Conservation (phyloP, 2,113 vertebrate species). For the Bathybates hornii region DNA sequence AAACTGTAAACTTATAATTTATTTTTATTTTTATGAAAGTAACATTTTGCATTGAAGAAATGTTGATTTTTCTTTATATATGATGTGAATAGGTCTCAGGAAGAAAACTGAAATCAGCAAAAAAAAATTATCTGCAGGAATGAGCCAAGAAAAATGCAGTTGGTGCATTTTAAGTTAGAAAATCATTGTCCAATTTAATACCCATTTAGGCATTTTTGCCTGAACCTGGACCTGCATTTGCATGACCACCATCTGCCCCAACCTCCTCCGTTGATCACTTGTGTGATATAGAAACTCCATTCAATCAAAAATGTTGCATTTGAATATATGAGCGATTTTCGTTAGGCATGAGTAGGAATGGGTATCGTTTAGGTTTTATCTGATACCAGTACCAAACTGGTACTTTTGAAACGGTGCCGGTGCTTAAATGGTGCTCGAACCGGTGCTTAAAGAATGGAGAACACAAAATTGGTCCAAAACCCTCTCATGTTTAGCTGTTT, state of each 20-base stretch:
- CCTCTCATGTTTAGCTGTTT: too few relatives aligned
- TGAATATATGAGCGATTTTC: background rate
- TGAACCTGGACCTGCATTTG: background rate
- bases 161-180: background rate
- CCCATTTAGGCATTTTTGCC: background rate
- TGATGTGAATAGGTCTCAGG: background rate
- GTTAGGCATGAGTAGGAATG: background rate
- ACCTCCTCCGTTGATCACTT: background rate
- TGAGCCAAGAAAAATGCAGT: background rate
- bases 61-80: background rate
- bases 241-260: background rate
- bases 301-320: background rate
- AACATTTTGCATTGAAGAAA: background rate
- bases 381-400: too few relatives aligned
- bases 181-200: background rate
- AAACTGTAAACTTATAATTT: background rate
- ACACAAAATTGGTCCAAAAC: too few relatives aligned
- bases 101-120: background rate
- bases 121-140: background rate
- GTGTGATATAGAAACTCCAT: background rate
- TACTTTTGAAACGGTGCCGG: too few relatives aligned
- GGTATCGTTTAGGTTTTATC: too few relatives aligned
- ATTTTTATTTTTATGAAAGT: background rate
- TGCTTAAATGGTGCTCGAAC: too few relatives aligned
- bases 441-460: too few relatives aligned